Evolutionary conservation across 2,113 vertebrate genomes (phyloP).

Genomic region (Corythoichthys intestinalis): DNA sequence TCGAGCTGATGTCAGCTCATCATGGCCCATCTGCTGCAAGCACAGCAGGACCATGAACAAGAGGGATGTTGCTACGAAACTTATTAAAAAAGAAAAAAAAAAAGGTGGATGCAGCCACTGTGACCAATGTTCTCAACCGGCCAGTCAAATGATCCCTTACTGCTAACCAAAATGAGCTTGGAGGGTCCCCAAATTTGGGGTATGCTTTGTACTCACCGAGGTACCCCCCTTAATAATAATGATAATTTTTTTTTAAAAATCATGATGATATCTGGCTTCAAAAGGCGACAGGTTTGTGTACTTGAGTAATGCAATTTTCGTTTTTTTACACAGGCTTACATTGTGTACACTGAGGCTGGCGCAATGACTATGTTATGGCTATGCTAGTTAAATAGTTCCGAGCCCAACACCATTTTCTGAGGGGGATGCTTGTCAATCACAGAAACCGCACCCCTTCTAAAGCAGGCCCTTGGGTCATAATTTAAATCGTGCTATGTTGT

Average conservation of each 20-base stretch:
- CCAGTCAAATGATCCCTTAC: too few relatives aligned
- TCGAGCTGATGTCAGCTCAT: conserved; percentile 11
- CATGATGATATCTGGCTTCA: too few relatives aligned
- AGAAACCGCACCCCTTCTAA: not conserved
- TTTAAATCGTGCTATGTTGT: not conserved
- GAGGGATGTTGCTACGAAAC: conserved; percentile 4
- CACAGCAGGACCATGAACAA: conserved; percentile 4
- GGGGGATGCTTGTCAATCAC: not conserved
- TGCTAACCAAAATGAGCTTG: too few relatives aligned
- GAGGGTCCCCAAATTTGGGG: too few relatives aligned
- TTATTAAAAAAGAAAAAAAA: not conserved
- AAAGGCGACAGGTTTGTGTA: too few relatives aligned
- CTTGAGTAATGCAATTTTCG: too few relatives aligned
- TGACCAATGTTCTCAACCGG: not conserved
- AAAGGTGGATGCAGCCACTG: not conserved
- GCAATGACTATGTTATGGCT: not conserved
- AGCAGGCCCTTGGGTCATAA: not conserved
- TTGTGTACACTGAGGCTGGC: not conserved
- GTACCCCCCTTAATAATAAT: too few relatives aligned
- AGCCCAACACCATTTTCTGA: not conserved
- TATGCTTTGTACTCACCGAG: too few relatives aligned
- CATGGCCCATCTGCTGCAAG: conserved; percentile 9
- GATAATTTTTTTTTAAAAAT: too few relatives aligned
- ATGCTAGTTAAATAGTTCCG: not conserved
- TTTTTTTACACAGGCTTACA: too few relatives aligned